Base-by-base conservation (phyloP, 2,113 vertebrate species). In the Chlorodrepanis virens region DNA sequence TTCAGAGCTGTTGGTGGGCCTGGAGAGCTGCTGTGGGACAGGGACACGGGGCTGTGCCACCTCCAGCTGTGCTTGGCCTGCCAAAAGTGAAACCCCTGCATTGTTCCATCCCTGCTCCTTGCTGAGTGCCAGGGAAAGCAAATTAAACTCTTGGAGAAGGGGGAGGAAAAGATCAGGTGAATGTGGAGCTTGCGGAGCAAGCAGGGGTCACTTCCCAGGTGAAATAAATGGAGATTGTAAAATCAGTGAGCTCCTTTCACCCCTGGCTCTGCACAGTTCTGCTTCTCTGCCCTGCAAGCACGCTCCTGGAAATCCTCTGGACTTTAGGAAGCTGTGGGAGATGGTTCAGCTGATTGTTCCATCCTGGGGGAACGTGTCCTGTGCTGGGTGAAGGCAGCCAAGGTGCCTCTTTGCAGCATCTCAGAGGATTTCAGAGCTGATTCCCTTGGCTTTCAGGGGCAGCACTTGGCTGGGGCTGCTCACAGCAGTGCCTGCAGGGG, bases 81-180 rank as follows among this genome's bases (percentile, higher is more conserved):
- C 17, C 47, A 0, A 11, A 75, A 44, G 35, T 5, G 19, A 50
- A 39, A 50, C 9, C 39, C 24, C 11, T 1, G 1, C 9, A 5
- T 21, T 39, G 40, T 22, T 42, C 68, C 65, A 13, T 63, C 27
- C 27, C 31, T 65, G 45, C 35, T 69, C 27, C 52, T 75, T 33
- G 44, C 60, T 19, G 47, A 74, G 77, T 27, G 37, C 24, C 6
- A 12, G 42, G 8, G 13, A 56, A 61, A 70, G 11, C 19, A 9
- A 85, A 39, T 29, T 72, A n/a, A 70, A 14, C 20, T 47, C 9
- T 24, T 52, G n/a, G 17, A 44, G 9, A 16, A 20, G 4, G 3
- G 2, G 1, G 12, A 0, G 3, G 0, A 1, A 1, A 27, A 60
- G 13, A 35, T 5, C 14, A 33, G 40, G 20, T 53, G n/a, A 5